Evolutionary conservation across 2,113 vertebrate species (phyloP).

Genomic region (Callionymus lyra): DNA sequence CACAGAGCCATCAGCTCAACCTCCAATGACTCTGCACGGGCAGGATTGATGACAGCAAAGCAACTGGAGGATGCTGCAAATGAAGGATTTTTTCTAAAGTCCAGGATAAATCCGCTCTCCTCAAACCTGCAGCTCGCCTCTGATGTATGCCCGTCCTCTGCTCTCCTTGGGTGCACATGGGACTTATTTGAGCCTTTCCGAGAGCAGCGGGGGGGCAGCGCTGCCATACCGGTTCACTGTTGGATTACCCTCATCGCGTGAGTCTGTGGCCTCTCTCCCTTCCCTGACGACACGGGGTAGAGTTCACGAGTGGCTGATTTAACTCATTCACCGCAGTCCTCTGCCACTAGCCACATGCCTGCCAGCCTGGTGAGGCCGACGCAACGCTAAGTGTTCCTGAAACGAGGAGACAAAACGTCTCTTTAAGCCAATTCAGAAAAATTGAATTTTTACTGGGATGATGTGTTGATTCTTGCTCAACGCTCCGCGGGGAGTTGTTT

Average conservation of each 20-base stretch:
- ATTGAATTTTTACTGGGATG: slow-evolving; percentile 26
- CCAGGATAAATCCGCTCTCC: slow-evolving; percentile 43
- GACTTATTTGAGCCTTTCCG: slow-evolving; percentile 59
- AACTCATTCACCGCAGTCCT: slow-evolving; percentile 63
- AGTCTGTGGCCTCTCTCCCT: slow-evolving; percentile 54
- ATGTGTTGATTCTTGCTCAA: slow-evolving; percentile 33
- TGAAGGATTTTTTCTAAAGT: slow-evolving; percentile 38
- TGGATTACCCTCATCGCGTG: slow-evolving; percentile 60
- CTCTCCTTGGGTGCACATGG: slow-evolving; percentile 53
- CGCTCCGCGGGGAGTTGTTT: slow-evolving; percentile 28
- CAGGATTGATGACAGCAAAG: slow-evolving; percentile 45
- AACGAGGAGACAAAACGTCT: slow-evolving; percentile 45
- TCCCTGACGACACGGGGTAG: slow-evolving; percentile 47
- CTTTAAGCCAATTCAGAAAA: slow-evolving; percentile 42
- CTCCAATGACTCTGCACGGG: slow-evolving; percentile 32
- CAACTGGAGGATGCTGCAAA: slow-evolving; percentile 34
- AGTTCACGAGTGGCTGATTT: slow-evolving; percentile 60
- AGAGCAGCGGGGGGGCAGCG: slow-evolving; percentile 42
- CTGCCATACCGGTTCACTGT: slow-evolving; percentile 58
- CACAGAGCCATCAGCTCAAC: slow-evolving; percentile 33
- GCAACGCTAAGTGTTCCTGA: slow-evolving; percentile 52
- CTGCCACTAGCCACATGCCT: slow-evolving; percentile 59
- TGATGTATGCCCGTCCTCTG: slow-evolving; percentile 51
- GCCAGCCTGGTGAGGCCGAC: slow-evolving; percentile 47
- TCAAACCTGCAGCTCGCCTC: slow-evolving; percentile 33